A percentile compares a stretch with the other conserved stretches of the same genome.
Conservation (phyloP, 2,888 invertebrate species). For the Apamea crenata region DNA sequence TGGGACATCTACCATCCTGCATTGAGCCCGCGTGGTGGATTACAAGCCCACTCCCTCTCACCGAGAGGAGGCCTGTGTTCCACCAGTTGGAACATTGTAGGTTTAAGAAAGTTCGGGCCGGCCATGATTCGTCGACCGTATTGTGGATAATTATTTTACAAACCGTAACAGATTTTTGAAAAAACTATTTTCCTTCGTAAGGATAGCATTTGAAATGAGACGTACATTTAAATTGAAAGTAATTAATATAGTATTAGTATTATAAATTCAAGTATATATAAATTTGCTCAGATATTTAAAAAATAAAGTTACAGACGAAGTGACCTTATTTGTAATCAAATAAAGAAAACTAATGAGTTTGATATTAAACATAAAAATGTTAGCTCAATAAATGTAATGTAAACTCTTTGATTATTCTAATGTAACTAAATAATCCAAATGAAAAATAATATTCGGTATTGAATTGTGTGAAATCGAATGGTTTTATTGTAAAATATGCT, state of each 20-base stretch:
- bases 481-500: slow-evolving; percentile 39
- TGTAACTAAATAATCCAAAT: slow-evolving; percentile 24
- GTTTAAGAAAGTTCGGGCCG: background rate
- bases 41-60: background rate
- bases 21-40: background rate
- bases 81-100: background rate
- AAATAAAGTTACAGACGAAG: slow-evolving; percentile 49
- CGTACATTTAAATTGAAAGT: slow-evolving; percentile 35
- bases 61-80: background rate
- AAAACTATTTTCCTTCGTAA: background rate
- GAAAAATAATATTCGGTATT: slow-evolving; percentile 21
- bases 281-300: slow-evolving; percentile 55
- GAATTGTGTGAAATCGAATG: slow-evolving; percentile 31
- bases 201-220: slow-evolving; percentile 18
- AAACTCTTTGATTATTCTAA: slow-evolving; percentile 47
- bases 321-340: slow-evolving; percentile 59
- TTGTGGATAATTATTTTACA: background rate
- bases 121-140: background rate
- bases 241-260: slow-evolving; percentile 33
- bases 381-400: slow-evolving; percentile 40
- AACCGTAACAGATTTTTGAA: background rate
- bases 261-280: slow-evolving; percentile 40
- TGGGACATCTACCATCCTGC: background rate
- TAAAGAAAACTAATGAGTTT: slow-evolving; percentile 40
- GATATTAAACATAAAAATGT: slow-evolving; percentile 52